Evolutionary conservation across 2,113 vertebrate genomes (phyloP).

Genomic region (Vireo altiloquus): DNA sequence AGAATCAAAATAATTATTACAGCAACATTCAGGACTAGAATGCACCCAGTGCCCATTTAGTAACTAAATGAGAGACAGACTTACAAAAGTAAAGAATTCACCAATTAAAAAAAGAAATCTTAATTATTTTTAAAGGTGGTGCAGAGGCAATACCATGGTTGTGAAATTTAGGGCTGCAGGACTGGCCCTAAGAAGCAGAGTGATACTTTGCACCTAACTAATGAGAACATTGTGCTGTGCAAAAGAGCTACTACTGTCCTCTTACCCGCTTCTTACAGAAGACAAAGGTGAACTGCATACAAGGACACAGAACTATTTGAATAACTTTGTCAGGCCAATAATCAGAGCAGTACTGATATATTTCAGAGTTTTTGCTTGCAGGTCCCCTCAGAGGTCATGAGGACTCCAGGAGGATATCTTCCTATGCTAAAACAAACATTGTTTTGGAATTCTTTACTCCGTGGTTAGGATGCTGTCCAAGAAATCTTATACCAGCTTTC

Average conservation of each 20-base stretch:
- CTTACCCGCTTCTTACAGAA: neutral
- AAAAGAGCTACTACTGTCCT: neutral
- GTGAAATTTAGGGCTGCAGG: neutral
- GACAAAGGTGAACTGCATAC: neutral
- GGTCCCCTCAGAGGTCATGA: neutral
- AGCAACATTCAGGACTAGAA: slow-evolving; percentile 2
- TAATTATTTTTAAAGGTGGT: neutral
- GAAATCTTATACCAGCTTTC: neutral
- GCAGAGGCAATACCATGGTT: neutral
- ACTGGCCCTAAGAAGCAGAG: neutral
- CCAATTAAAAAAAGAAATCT: neutral
- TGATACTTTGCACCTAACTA: neutral
- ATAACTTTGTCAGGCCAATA: neutral
- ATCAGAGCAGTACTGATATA: neutral
- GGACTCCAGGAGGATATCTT: neutral
- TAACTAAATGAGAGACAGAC: neutral
- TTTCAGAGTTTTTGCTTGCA: neutral
- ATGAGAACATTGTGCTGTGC: neutral
- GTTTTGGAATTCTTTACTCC: neutral
- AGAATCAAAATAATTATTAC: slow-evolving; percentile 49
- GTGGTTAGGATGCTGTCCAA: neutral
- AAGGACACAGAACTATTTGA: neutral
- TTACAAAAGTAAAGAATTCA: neutral
- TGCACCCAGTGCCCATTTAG: neutral
- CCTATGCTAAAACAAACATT: neutral